Evolutionary conservation across 2,888 invertebrate genomes (phyloP).

Genomic region (Macrophya annulata): DNA sequence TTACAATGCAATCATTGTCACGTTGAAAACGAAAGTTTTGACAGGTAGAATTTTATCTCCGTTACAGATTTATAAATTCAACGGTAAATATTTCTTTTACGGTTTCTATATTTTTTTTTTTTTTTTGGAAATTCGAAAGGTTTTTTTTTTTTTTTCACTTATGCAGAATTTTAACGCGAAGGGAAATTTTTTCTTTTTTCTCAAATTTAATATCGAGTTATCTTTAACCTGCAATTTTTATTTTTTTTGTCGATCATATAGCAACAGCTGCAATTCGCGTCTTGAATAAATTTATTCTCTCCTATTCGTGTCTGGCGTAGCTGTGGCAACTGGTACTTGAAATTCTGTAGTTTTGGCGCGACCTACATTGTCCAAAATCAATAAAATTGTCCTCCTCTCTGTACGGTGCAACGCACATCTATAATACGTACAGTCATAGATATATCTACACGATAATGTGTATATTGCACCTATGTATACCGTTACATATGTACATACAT

Average conservation of each 20-base stretch:
- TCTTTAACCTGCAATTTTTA: not conserved
- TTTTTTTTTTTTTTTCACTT: too few relatives aligned
- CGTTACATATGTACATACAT: too few relatives aligned
- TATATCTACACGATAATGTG: not conserved
- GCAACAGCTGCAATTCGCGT: not conserved
- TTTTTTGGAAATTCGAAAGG: too few relatives aligned
- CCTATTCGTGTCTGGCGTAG: not conserved
- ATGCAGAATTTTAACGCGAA: not conserved
- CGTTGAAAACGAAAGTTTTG: not conserved
- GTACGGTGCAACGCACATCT: constrained; percentile 5
- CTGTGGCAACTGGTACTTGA: constrained; percentile 18
- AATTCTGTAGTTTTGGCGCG: constrained; percentile 29
- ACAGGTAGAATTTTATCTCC: not conserved
- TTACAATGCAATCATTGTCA: not conserved
- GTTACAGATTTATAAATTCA: not conserved
- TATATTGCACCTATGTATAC: not conserved
- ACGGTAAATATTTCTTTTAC: too few relatives aligned
- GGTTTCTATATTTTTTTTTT: too few relatives aligned
- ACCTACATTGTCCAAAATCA: constrained; percentile 39
- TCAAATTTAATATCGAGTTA: not conserved
- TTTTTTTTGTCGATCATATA: not conserved
- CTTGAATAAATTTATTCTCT: constrained; percentile 1
- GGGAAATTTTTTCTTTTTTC: not conserved
- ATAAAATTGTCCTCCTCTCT: constrained; percentile 43
- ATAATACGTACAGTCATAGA: not conserved